A percentile compares a stretch with the other conserved stretches of the same genome.
Evolutionary conservation across 2,113 vertebrate genomes (phyloP).

Genomic region (Chloropsis cyanopogon): DNA sequence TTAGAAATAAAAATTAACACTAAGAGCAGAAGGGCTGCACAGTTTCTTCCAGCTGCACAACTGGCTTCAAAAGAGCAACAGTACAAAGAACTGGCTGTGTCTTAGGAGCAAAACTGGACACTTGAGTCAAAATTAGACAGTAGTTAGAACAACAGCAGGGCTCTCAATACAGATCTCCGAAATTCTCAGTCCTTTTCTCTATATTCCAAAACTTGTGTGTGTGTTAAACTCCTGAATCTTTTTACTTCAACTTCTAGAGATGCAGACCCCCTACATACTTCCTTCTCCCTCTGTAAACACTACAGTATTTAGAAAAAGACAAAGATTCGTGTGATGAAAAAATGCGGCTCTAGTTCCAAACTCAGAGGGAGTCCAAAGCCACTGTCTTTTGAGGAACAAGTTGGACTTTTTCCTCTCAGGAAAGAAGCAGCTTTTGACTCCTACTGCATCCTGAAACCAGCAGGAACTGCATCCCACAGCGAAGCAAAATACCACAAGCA

Average conservation of each 20-base stretch:
- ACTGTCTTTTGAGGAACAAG: background rate
- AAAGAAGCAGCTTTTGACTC: conserved; percentile 25
- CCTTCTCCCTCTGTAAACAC: background rate
- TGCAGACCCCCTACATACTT: background rate
- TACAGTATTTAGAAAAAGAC: background rate
- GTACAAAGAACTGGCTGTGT: background rate
- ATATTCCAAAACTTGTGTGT: background rate
- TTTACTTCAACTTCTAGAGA: background rate
- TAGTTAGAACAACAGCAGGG: background rate
- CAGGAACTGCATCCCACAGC: background rate
- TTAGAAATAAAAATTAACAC: background rate
- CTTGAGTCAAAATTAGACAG: background rate
- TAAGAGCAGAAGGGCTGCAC: background rate
- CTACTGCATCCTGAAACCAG: conserved; percentile 10
- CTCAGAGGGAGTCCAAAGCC: background rate
- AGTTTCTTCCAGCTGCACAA: background rate
- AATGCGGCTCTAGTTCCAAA: background rate
- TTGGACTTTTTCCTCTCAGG: background rate
- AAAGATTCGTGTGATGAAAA: background rate
- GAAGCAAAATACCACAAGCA: background rate
- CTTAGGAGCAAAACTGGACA: background rate
- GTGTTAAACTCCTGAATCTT: background rate
- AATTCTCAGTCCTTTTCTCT: background rate
- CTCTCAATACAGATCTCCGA: background rate
- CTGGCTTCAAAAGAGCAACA: background rate